phyloP scores from a whole-genome alignment of 2,797 vertebrate genomes.

The Fistularia commersonii region DNA sequence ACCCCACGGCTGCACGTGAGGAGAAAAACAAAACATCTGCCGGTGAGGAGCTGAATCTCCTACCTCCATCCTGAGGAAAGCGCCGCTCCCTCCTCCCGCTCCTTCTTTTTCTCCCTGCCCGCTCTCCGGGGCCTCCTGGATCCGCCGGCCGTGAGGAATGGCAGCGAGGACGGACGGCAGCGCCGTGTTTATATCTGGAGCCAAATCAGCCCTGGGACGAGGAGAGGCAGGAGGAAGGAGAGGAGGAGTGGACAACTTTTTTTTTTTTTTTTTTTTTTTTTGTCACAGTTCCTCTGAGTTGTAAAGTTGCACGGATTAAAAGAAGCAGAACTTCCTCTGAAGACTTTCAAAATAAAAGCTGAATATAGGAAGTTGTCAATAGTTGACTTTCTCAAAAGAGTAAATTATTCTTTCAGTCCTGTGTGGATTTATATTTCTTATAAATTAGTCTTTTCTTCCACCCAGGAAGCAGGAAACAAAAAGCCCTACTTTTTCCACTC shows the following conservation, averaged over 20 bases:
- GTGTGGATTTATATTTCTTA: too few relatives aligned
- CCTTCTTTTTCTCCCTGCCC: background rate
- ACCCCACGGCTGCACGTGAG: too few relatives aligned
- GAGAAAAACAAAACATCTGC: background rate
- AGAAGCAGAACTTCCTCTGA: background rate
- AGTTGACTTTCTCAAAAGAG: too few relatives aligned
- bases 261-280: slow-evolving; percentile 22
- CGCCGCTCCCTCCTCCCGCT: slow-evolving; percentile 24
- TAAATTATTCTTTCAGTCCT: too few relatives aligned
- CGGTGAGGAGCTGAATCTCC: background rate
- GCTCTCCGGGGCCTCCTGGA: slow-evolving; percentile 19
- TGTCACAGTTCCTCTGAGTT: background rate
- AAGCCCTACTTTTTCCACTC: too few relatives aligned
- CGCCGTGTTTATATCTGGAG: slow-evolving; percentile 65
- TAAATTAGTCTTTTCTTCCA: too few relatives aligned
- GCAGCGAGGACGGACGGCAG: slow-evolving; percentile 12
- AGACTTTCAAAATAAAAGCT: slow-evolving; percentile 47
- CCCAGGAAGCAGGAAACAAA: too few relatives aligned
- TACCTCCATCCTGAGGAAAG: slow-evolving; percentile 68
- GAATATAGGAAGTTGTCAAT: too few relatives aligned
- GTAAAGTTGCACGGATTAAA: slow-evolving; percentile 14
- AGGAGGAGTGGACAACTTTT: slow-evolving; percentile 47
- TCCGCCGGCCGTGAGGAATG: slow-evolving; percentile 15
- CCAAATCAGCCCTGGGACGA: slow-evolving; percentile 42
- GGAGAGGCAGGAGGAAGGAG: slow-evolving; percentile 7